phyloP scores from a whole-genome alignment of 1,140 invertebrate species.

The Himalopsyche phryganea region DNA sequence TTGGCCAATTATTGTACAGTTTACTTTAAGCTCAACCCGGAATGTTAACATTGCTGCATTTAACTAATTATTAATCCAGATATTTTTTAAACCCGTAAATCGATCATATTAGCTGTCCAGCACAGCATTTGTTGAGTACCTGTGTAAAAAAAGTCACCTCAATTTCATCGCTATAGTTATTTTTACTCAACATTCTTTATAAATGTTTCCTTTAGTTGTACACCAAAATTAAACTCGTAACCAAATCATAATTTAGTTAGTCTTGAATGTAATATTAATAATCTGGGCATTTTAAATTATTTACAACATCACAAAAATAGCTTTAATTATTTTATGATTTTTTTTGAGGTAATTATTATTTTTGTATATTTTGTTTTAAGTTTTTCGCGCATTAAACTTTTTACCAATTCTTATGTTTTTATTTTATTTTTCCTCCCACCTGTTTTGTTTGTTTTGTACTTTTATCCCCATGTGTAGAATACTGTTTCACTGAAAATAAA shows the following conservation, averaged over 20 bases:
- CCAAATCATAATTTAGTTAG: background rate
- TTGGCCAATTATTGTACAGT: background rate
- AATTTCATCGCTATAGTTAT: too few relatives aligned
- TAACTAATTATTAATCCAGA: background rate
- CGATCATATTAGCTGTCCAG: too few relatives aligned
- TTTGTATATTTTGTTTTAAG: slow-evolving; percentile 6
- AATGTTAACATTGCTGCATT: background rate
- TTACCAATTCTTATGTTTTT: slow-evolving; percentile 4
- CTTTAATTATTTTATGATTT: background rate
- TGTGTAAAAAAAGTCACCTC: too few relatives aligned
- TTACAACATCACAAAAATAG: background rate
- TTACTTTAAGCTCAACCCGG: background rate
- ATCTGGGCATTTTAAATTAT: slow-evolving; percentile 5
- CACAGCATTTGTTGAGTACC: too few relatives aligned
- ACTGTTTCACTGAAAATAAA: too few relatives aligned
- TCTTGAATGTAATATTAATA: background rate
- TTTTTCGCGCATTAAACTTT: background rate
- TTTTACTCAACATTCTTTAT: background rate
- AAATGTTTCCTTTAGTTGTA: background rate
- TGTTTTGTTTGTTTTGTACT: background rate
- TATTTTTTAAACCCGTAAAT: too few relatives aligned
- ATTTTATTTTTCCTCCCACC: background rate
- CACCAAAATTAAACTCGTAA: background rate
- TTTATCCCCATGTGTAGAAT: too few relatives aligned
- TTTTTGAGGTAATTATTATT: background rate